These are phyloP conservation scores for Macropus fuliginosus DNA, from an alignment of 2,797 vertebrate species.

Conservation along the genomic window DNA sequence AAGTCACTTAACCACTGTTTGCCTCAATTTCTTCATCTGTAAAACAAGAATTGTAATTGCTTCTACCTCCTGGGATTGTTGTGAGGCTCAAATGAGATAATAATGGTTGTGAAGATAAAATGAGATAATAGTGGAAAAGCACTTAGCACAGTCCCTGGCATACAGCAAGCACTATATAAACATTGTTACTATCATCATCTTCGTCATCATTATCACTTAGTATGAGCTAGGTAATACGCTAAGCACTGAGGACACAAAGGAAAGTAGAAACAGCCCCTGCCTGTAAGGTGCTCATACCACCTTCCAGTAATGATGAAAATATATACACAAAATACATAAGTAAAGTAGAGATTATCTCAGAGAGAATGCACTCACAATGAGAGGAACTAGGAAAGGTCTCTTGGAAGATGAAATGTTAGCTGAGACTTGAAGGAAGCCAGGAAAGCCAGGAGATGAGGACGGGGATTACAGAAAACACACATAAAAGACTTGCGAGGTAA, in stretches of 20 bases:
- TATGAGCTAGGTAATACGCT: not conserved
- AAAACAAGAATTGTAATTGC: not conserved
- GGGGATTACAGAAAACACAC: not conserved
- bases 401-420: not conserved
- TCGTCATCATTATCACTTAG: not conserved
- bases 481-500: not conserved
- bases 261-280: too few species aligned
- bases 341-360: not conserved
- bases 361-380: not conserved
- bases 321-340: not conserved
- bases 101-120: not conserved
- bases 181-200: not conserved
- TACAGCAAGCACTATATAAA: not conserved
- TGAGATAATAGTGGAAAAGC: not conserved
- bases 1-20: not conserved
- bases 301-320: not conserved
- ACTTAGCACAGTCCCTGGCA: not conserved
- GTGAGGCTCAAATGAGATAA: not conserved
- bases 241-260: not conserved
- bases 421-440: not conserved
- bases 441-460: not conserved
- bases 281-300: too few species aligned
- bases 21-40: not conserved
- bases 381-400: not conserved
- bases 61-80: not conserved